Base-by-base conservation (phyloP, 2,797 vertebrate species). In the Mallotus villosus region DNA sequence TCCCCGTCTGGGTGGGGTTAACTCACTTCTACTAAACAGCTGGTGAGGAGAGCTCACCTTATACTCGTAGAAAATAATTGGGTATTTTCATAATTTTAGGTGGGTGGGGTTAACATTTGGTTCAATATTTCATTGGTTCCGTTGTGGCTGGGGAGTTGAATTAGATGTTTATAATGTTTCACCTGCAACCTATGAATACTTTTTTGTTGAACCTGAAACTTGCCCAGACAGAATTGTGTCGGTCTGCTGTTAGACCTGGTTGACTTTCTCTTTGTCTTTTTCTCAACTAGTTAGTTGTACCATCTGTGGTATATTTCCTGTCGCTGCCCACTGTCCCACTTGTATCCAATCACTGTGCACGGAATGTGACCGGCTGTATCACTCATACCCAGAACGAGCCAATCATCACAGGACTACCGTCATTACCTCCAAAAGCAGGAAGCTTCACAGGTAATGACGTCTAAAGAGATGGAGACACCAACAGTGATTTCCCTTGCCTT, bases 341-440 rank as follows among this genome's bases (percentile, higher is more conserved):
- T 96, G 95, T 74, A 90, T 92, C 37, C 94, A 96, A 74, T 86
- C 85, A 6, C 89, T 95, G 46, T 97, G 95, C 73, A 82, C 80
- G 16, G 89, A 94, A 41, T 96, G 95, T 68, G 95, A 97, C 83
- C 71, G 81, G 6, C 88, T 95, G 51, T 94, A 94, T 85, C 95
- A 97, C 75, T 92, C 90, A n/a, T 93, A 92, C 73, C 94, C 94
- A 0, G 93, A 91, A 34, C 90, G 94, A 25, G 85, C 88, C 22
- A 88, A 87, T 78, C 95, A 94, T 74, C 83, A 72, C 29, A 86
- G 92, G 49, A 81, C 84, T 12, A 74, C 86, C 0, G 86, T 92
- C 66, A 78, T 46, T 14, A 46, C 82, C 5, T 79, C 82, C 21
- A 90, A 79, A 74, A 80, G 74, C 68, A 74, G 71, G 32, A 90